These are phyloP conservation scores for Clarias batrachus DNA, from an alignment of 2,113 vertebrate genomes.

Conservation along the genomic window DNA sequence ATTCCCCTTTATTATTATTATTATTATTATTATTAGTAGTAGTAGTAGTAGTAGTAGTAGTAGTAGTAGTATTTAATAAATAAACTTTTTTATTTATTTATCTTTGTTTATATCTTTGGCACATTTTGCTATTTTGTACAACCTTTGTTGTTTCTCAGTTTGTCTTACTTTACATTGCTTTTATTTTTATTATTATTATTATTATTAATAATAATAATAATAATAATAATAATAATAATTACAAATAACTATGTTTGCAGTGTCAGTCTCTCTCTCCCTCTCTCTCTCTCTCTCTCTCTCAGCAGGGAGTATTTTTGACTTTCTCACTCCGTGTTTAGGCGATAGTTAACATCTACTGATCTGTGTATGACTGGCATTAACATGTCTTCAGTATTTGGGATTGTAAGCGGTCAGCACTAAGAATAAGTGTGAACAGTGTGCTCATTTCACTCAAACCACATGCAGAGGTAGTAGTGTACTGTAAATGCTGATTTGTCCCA, in stretches of 20 bases:
- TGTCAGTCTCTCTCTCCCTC: background rate
- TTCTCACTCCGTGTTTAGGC: background rate
- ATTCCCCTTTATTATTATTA: too few relatives aligned
- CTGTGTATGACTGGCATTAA: background rate
- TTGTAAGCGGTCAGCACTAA: background rate
- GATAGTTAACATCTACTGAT: background rate
- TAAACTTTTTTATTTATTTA: too few relatives aligned
- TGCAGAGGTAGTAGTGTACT: background rate
- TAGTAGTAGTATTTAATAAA: too few relatives aligned
- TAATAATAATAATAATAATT: too few relatives aligned
- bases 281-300: background rate
- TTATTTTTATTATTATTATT: background rate
- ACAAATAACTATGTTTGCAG: background rate
- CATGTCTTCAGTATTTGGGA: background rate
- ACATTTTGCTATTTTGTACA: background rate
- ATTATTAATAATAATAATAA: too few relatives aligned
- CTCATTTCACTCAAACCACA: background rate
- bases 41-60: too few relatives aligned
- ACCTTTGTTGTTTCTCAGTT: background rate
- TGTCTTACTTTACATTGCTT: background rate
- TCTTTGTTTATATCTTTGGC: background rate
- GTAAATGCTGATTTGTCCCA: background rate
- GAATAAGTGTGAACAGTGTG: background rate
- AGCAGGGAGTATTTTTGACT: constrained; percentile 5
- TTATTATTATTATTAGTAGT: too few relatives aligned